Evolutionary conservation across 2,888 invertebrate species (phyloP).

Genomic region (Temnothorax ravouxi): DNA sequence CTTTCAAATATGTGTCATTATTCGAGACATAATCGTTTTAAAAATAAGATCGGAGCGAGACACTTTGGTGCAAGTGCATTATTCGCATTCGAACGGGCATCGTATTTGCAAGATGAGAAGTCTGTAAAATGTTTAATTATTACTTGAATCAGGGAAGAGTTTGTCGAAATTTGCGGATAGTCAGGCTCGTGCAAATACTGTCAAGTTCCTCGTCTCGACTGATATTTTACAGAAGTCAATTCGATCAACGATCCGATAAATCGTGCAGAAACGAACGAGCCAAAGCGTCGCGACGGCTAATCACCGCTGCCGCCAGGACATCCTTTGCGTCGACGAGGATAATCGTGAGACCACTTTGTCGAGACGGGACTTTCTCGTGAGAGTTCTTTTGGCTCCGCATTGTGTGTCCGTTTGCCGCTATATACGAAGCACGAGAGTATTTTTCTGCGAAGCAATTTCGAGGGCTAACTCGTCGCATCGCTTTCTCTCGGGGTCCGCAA

Average conservation of each 20-base stretch:
- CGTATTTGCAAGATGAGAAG: background rate
- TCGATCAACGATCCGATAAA: background rate
- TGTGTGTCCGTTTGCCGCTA: background rate
- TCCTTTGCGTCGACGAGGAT: background rate
- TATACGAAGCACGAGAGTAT: slow-evolving; percentile 20
- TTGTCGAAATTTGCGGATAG: background rate
- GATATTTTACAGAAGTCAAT: background rate
- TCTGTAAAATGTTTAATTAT: background rate
- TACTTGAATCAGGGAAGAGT: background rate
- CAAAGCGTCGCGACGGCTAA: slow-evolving; percentile 1
- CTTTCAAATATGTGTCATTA: background rate
- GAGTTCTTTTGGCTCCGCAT: background rate
- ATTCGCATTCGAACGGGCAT: background rate
- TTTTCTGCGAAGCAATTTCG: slow-evolving; percentile 36
- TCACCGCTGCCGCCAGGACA: background rate
- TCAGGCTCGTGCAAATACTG: background rate
- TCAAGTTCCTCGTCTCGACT: background rate
- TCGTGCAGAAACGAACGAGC: background rate
- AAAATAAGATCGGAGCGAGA: background rate
- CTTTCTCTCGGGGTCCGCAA: slow-evolving; percentile 37
- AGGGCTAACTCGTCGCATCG: slow-evolving; percentile 25
- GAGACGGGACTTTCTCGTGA: slow-evolving; percentile 12
- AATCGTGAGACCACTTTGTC: background rate
- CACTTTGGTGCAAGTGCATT: background rate
- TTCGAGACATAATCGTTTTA: background rate